Base-by-base conservation (phyloP, 2,888 invertebrate genomes). In the Parasteatoda lunata region DNA sequence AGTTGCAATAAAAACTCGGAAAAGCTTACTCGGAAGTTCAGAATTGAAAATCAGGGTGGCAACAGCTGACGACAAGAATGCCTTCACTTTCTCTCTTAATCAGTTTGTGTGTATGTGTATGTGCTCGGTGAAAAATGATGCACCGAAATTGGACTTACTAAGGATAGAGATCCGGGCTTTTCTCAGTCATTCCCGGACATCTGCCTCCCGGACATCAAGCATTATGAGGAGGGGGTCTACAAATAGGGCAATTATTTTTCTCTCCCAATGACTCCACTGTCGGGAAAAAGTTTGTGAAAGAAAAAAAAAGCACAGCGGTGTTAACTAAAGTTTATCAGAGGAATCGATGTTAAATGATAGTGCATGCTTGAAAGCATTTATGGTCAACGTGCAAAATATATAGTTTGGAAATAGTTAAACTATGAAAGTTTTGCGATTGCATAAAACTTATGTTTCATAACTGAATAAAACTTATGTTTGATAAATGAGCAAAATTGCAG, bases 91-190 rank as follows among this genome's bases (percentile, higher is more conserved):
- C 54, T 30, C 73, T 72, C 51, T 79, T 79, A 72, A 80, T 65
- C 72, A 71, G 65, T n/a, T 11, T 7, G 51, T n/a, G 68, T 30
- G 80, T 73, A 45, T 13, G 9, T 7, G 51, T n/a, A 52, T 30
- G 80, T 73, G 51, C 45, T 59, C 65, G 48, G 80, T 80, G 72
- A 80, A 80, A 80, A 80, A 80, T 80, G 80, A 80, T 51, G 72
- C 72, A 66, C n/a, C 80, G 49, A 80, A 80, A 80, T 73, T 80
- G 78, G 70, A 30, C 75, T 64, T 59, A 13, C 59, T 59, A 9
- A 4, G 59, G 59, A 59, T 59, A 9, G 59, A 59, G 59, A 59
- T 59, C 59, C 59, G 59, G 59, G 11, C n/a, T 59, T 59, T 59
- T n/a, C n/a, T n/a, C 9, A n/a, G 9, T n/a, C 9, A 9, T 59